A percentile compares a stretch with the other conserved stretches of the same genome.
Evolutionary conservation across 2,113 vertebrate genomes (phyloP).

Genomic region (Callipepla californica): DNA sequence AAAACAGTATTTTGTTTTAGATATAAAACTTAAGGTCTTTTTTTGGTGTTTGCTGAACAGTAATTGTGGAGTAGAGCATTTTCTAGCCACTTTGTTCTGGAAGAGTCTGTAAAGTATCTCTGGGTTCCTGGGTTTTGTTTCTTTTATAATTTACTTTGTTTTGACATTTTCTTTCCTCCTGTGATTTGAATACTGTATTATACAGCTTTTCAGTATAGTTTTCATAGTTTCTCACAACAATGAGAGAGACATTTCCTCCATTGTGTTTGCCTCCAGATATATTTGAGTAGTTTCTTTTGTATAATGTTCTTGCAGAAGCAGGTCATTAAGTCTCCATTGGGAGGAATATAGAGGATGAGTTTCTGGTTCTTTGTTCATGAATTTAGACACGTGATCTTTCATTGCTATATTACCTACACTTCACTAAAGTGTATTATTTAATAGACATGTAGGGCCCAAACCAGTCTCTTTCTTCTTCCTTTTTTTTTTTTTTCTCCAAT

Average conservation of each 20-base stretch:
- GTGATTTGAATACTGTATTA: slow-evolving; percentile 55
- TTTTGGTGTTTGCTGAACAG: not conserved
- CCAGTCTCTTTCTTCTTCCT: not conserved
- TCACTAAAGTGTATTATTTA: not conserved
- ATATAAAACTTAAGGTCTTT: not conserved
- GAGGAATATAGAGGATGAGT: slow-evolving; percentile 9
- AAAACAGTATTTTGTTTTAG: slow-evolving; percentile 15
- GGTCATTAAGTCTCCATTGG: slow-evolving; percentile 49
- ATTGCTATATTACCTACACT: not conserved
- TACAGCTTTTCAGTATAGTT: slow-evolving; percentile 13
- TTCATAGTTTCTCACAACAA: slow-evolving; percentile 26
- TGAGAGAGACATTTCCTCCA: slow-evolving; percentile 15
- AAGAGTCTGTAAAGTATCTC: slow-evolving; percentile 33
- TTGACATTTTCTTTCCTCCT: not conserved
- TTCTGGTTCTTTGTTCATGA: slow-evolving; percentile 1
- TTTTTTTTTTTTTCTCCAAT: too few relatives aligned
- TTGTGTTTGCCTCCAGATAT: slow-evolving; percentile 47
- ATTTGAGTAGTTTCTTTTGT: slow-evolving; percentile 37
- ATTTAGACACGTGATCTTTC: not conserved
- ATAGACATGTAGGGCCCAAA: not conserved
- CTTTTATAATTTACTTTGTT: slow-evolving; percentile 58
- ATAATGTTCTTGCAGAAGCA: slow-evolving; percentile 26
- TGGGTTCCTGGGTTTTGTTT: slow-evolving; percentile 13
- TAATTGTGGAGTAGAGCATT: not conserved
- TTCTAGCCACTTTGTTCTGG: not conserved